Evolutionary conservation across 2,797 vertebrate species (phyloP), one percentile per base, ranked within the genome.

Genomic region (Muscicapa striata): DNA sequence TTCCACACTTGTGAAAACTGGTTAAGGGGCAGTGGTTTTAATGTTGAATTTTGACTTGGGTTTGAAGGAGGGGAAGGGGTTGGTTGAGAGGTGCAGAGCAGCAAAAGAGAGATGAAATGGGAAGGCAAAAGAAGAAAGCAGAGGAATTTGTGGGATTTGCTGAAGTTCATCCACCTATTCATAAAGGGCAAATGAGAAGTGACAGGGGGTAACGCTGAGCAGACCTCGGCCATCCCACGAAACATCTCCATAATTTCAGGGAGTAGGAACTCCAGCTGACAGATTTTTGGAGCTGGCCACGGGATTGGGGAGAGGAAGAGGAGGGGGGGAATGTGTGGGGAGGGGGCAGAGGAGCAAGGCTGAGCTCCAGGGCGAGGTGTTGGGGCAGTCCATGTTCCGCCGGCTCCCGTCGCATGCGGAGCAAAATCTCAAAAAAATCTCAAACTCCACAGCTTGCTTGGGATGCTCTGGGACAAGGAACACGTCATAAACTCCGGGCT

Each of bases 161-260:
- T 75, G 40, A 27, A 77, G 68, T 76, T 76, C 79, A 52, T 57
- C 76, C 82, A 19, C 26, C 8, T 45, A 27, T 75, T 80, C 54
- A 41, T 9, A 43, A 87, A 79, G 52, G 43, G n/a, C 40, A 76
- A 86, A 79, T 1, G 19, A 69, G 84, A 45, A 81, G 48, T 57
- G 91, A 88, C 84, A 76, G 73, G 57, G 51, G 76, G 72, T 74
- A 88, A 96, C 73, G 12, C 52, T 86, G 76, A 94, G 59, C 92
- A 97, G 91, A 15, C 69, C 64, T 80, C 51, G 2, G 49, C 61
- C 51, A 2, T 57, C 36, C 62, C 22, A 14, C 18, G 63, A 75
- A 68, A 26, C 58, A 27, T 77, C 3, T 5, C 40, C 66, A 26
- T 89, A 59, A 95, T 94, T 96, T 69, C 87, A 88, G 76, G 66